Base-by-base conservation (phyloP, 2,888 invertebrate species). In the Liposcelis brunnea region DNA sequence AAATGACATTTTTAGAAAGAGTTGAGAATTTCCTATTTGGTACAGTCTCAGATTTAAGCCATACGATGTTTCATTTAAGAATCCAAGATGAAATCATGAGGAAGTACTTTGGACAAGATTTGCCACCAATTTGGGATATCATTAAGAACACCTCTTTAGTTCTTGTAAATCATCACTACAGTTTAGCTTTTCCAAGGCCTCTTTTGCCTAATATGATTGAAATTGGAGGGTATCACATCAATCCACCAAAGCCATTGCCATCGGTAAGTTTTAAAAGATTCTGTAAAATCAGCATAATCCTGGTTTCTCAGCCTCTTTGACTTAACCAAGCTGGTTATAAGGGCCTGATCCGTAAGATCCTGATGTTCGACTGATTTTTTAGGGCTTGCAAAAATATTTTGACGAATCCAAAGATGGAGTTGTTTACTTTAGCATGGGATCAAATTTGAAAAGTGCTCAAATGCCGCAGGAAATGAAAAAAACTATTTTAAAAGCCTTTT, bases 211-310 rank as follows among this genome's bases (percentile, higher is more conserved):
- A 60, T 11, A 57, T 68, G 10, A 59, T 71, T 2, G 70, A 71
- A 58, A 63, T 72, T 3, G 70, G 68, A 26, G 72, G 72, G 18
- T 59, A 71, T 45, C 68, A 71, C 58, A 57, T 71, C 15, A 57
- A 59, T 48, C 56, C 60, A 31, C 55, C 49, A 2, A 44, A 50
- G 31, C 50, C 51, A 31, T 43, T 56, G 26, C 50, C 52, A 2
- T 10, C 52, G 49, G 57, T 55, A 51, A 52, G 48, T 18, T n/a
- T n/a, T n/a, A n/a, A n/a, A n/a, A n/a, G n/a, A n/a, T n/a, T n/a
- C n/a, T n/a, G n/a, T n/a, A n/a, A n/a, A n/a, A n/a, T n/a, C n/a
- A n/a, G n/a, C n/a, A n/a, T n/a, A n/a, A n/a, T 33, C 42, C n/a
- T n/a, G n/a, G n/a, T n/a, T n/a, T n/a, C n/a, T n/a, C n/a, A n/a